Evolutionary conservation across 2,888 invertebrate species (phyloP).

Genomic region (Tuta absoluta): DNA sequence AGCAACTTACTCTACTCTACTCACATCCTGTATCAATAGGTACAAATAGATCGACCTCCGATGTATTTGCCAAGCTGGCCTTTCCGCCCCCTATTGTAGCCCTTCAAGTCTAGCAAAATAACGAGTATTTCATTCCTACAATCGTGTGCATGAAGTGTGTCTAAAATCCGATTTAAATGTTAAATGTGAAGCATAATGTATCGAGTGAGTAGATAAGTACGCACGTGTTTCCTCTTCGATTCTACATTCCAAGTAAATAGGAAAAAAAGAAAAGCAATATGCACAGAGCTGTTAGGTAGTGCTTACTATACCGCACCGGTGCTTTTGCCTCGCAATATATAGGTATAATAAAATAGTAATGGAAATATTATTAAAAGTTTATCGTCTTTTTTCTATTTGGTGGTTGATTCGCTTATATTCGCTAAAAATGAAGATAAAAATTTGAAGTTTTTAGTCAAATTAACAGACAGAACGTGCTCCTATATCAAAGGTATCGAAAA

Average conservation of each 20-base stretch:
- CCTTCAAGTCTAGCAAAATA: neutral
- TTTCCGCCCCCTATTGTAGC: neutral
- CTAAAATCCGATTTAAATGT: neutral
- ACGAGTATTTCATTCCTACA: neutral
- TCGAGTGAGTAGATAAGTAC: neutral
- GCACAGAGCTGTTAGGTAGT: neutral
- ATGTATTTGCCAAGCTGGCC: too few species aligned
- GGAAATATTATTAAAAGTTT: neutral
- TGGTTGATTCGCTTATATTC: too few species aligned
- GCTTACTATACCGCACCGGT: neutral
- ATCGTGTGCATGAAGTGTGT: neutral
- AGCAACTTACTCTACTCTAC: too few species aligned
- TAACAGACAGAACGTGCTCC: too few species aligned
- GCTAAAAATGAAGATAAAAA: too few species aligned
- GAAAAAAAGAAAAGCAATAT: conserved; percentile 14
- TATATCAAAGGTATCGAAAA: too few species aligned
- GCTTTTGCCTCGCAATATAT: neutral
- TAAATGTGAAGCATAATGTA: neutral
- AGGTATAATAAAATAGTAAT: neutral
- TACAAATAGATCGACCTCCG: too few species aligned
- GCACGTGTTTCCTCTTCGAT: neutral
- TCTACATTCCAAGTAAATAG: conserved; percentile 18
- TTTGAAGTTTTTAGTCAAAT: too few species aligned
- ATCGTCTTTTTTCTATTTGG: too few species aligned
- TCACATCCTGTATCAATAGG: too few species aligned